Percentiles rank a stretch among this genome's conserved stretches.
Conservation (phyloP, 37 sponge, comb jelly and placozoan genomes). For the Spongilla lacustris region DNA sequence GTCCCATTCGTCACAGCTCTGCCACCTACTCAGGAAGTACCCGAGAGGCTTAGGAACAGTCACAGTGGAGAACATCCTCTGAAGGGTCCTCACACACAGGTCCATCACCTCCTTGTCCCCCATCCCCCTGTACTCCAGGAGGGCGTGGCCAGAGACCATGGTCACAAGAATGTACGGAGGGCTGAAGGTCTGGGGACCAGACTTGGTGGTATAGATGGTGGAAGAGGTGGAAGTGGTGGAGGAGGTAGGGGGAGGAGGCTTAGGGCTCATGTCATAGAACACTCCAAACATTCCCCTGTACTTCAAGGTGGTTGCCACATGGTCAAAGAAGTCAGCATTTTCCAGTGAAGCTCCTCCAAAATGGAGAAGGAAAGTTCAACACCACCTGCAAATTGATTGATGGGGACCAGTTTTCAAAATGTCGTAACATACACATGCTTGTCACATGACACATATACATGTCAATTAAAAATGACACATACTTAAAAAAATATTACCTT, state of each 20-base stretch:
- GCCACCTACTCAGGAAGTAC: constrained; percentile 53
- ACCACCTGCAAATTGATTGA: constrained; percentile 72
- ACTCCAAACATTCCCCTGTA: constrained; percentile 81
- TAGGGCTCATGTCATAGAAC: constrained; percentile 80
- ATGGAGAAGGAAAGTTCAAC: constrained; percentile 70
- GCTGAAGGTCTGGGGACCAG: neutral
- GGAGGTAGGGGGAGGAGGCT: neutral
- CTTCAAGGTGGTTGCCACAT: constrained; percentile 35
- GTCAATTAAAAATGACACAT: too few relatives aligned
- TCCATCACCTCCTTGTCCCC: constrained; percentile 52
- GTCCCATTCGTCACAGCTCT: too few relatives aligned
- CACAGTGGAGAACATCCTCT: constrained; percentile 73
- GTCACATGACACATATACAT: too few relatives aligned
- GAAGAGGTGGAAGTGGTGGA: too few relatives aligned
- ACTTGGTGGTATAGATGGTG: too few relatives aligned
- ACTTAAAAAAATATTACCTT: too few relatives aligned
- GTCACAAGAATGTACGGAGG: constrained; percentile 63
- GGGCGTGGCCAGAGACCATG: constrained; percentile 72
- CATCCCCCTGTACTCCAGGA: constrained; percentile 50
- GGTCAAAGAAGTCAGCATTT: constrained; percentile 90
- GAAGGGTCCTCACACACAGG: constrained; percentile 54
- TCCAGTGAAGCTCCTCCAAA: constrained; percentile 75
- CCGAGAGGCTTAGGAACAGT: constrained; percentile 60
- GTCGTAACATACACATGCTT: too few relatives aligned
- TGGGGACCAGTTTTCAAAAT: too few relatives aligned